These are phyloP conservation scores for Drosophila hydei DNA, from an alignment of 1,140 invertebrate species.

Conservation along the genomic window DNA sequence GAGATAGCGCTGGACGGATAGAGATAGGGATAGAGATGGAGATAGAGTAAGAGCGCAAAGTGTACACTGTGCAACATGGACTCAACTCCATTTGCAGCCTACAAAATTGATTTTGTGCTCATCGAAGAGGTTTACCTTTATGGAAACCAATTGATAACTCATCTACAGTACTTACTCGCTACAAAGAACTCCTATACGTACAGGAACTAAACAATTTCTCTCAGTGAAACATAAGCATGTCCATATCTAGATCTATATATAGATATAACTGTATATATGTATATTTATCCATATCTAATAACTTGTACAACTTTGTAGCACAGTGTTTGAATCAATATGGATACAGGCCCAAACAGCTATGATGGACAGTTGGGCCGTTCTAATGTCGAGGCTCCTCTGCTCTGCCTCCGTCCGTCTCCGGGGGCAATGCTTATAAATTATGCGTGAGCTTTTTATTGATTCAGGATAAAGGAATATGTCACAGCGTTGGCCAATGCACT, in stretches of 20 bases:
- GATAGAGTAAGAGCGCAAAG: neutral
- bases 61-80: neutral
- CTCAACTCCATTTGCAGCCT: neutral
- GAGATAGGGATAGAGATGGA: neutral
- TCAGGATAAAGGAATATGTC: conserved; percentile 15
- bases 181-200: no score
- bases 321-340: conserved; percentile 53
- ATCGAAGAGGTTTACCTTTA: no score
- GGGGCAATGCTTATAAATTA: conserved; percentile 58
- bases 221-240: no score
- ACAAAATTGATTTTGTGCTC: no score
- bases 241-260: no score
- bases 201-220: no score
- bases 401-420: neutral
- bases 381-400: neutral
- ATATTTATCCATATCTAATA: neutral
- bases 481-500: conserved; percentile 15
- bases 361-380: neutral
- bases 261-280: neutral
- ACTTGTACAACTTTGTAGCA: neutral
- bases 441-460: conserved; percentile 71
- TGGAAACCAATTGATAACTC: no score
- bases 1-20: no score
- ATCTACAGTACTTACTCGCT: no score
- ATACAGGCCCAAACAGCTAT: conserved; percentile 37